These are phyloP conservation scores for Parelbella ahira DNA, from an alignment of 2,888 invertebrate genomes.

Conservation along the genomic window DNA sequence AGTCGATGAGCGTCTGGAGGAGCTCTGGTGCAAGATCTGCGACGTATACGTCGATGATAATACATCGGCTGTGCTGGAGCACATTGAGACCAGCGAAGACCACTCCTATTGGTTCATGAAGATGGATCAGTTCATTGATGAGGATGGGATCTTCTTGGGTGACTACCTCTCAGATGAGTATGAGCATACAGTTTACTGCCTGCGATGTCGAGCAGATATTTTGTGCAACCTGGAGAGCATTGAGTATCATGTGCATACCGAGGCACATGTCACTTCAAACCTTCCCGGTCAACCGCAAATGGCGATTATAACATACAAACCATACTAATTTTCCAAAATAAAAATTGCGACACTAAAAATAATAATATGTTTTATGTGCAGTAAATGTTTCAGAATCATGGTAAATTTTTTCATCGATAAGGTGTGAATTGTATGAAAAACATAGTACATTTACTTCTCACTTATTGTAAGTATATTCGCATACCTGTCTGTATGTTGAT, in stretches of 20 bases:
- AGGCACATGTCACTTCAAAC: conserved; percentile 44
- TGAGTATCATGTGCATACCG: conserved; percentile 49
- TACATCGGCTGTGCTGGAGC: conserved; percentile 41
- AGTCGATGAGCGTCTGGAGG: conserved; percentile 43
- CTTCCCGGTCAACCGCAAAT: too few relatives aligned
- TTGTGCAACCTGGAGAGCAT: conserved; percentile 43
- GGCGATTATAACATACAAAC: too few relatives aligned
- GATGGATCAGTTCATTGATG: conserved; percentile 50
- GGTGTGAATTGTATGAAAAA: too few relatives aligned
- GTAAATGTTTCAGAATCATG: too few relatives aligned
- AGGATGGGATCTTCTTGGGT: conserved; percentile 46
- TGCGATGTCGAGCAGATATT: conserved; percentile 48
- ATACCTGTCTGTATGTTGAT: too few relatives aligned
- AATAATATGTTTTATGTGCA: too few relatives aligned
- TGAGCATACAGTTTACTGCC: conserved; percentile 51
- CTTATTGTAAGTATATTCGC: too few relatives aligned
- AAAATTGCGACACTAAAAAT: too few relatives aligned
- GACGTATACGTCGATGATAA: conserved; percentile 47
- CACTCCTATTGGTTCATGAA: conserved; percentile 54
- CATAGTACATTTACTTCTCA: too few relatives aligned
- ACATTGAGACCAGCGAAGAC: conserved; percentile 50
- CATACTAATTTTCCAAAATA: too few relatives aligned
- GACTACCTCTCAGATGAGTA: conserved; percentile 45
- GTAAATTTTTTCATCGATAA: too few relatives aligned
- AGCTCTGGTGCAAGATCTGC: conserved; percentile 58